Evolutionary conservation across 1,140 invertebrate species (phyloP).

Genomic region (Tetragonula clypearis): DNA sequence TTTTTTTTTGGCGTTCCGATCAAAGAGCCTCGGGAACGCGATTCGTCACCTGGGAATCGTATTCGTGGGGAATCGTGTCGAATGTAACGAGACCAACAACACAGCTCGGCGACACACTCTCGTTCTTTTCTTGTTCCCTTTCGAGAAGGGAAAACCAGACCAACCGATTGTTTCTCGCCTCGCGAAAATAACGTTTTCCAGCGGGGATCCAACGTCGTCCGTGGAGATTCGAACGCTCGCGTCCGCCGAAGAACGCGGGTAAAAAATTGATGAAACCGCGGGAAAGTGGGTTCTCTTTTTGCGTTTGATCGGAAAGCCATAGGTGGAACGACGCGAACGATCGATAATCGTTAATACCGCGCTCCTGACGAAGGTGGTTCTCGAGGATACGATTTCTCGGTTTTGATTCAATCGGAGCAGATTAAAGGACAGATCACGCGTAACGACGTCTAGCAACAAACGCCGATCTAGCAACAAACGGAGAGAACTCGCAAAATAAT

Average conservation of each 20-base stretch:
- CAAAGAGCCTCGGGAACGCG: constrained; percentile 43
- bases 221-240: background rate
- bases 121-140: no score
- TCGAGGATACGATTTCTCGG: background rate
- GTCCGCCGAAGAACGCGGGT: background rate
- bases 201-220: no score
- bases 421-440: constrained; percentile 5
- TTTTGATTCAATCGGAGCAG: background rate
- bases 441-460: no score
- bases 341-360: constrained; percentile 17
- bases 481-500: constrained; percentile 1
- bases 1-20: constrained; percentile 38
- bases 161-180: background rate
- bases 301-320: constrained; percentile 6
- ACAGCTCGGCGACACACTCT: constrained; percentile 23
- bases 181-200: background rate
- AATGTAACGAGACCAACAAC: constrained; percentile 41
- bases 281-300: constrained; percentile 7
- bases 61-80: constrained; percentile 24
- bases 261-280: constrained; percentile 20
- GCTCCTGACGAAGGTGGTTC: background rate
- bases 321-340: background rate
- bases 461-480: background rate
- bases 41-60: constrained; percentile 11
- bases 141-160: constrained; percentile 35